Conservation (phyloP, 2,797 vertebrate genomes). For the Microcaecilia unicolor region DNA sequence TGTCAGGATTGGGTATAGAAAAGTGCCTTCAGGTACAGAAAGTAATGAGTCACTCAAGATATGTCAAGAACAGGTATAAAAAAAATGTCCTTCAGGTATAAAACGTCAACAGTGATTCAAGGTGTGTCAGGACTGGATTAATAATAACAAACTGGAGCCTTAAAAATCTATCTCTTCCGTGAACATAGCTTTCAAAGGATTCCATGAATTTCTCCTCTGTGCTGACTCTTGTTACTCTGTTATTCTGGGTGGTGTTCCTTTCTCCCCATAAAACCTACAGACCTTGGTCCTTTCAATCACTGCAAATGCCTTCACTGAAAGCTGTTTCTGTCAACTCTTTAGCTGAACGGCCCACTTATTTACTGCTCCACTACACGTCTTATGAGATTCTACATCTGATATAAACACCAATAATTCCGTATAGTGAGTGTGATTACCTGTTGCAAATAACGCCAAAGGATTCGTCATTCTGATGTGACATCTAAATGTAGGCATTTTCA, state of each 20-base stretch:
- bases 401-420: background rate
- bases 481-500: background rate
- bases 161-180: too few relatives aligned
- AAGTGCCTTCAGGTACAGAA: too few relatives aligned
- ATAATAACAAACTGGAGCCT: too few relatives aligned
- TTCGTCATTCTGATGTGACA: background rate
- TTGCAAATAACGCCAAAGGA: background rate
- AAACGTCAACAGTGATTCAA: too few relatives aligned
- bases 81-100: too few relatives aligned
- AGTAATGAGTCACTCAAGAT: too few relatives aligned
- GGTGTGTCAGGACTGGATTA: too few relatives aligned
- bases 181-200: slow-evolving; percentile 2
- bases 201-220: slow-evolving; percentile 4
- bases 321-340: background rate
- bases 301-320: background rate
- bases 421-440: background rate
- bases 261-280: slow-evolving; percentile 1
- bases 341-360: too few relatives aligned
- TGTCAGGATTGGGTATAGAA: too few relatives aligned
- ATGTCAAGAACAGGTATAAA: too few relatives aligned
- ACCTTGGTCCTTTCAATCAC: slow-evolving; percentile 6
- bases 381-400: background rate
- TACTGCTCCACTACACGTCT: too few relatives aligned
- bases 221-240: slow-evolving; percentile 5
- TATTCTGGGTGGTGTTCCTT: background rate